A percentile compares a stretch with the other conserved stretches of the same genome.
Conservation (phyloP, 1,140 invertebrate genomes). For the Phthorimaea operculella region DNA sequence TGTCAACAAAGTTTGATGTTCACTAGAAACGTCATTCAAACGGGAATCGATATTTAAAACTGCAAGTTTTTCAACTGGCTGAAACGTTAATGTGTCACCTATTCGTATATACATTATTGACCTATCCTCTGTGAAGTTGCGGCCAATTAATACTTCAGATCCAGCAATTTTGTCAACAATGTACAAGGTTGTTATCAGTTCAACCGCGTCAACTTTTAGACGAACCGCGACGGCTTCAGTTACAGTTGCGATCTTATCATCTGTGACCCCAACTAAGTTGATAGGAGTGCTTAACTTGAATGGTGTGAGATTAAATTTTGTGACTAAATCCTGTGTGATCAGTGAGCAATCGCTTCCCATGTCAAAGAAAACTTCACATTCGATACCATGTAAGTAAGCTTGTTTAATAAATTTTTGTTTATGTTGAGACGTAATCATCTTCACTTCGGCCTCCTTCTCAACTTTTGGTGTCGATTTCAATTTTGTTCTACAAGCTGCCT, state of each 20-base stretch:
- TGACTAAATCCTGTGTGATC: conserved; percentile 4
- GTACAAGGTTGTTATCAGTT: conserved; percentile 9
- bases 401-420: conserved; percentile 13
- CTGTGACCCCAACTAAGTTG: conserved; percentile 7
- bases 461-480: conserved; percentile 3
- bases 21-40: neutral
- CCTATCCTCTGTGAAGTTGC: conserved; percentile 11
- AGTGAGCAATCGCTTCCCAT: conserved; percentile 14
- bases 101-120: conserved; percentile 12
- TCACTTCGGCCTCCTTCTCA: conserved; percentile 12
- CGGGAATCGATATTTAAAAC: neutral
- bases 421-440: conserved; percentile 7
- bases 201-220: conserved; percentile 12
- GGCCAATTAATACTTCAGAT: conserved; percentile 13
- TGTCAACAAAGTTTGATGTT: neutral
- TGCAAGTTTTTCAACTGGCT: neutral
- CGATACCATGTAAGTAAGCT: conserved; percentile 2
- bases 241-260: neutral
- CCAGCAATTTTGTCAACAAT: conserved; percentile 6
- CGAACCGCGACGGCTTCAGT: conserved; percentile 2
- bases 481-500: conserved; percentile 11
- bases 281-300: conserved; percentile 6
- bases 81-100: conserved; percentile 9
- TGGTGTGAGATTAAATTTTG: neutral
- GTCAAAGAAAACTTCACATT: conserved; percentile 13